These are phyloP conservation scores for Tachycineta bicolor DNA, from an alignment of 2,113 vertebrate species.

Conservation along the genomic window DNA sequence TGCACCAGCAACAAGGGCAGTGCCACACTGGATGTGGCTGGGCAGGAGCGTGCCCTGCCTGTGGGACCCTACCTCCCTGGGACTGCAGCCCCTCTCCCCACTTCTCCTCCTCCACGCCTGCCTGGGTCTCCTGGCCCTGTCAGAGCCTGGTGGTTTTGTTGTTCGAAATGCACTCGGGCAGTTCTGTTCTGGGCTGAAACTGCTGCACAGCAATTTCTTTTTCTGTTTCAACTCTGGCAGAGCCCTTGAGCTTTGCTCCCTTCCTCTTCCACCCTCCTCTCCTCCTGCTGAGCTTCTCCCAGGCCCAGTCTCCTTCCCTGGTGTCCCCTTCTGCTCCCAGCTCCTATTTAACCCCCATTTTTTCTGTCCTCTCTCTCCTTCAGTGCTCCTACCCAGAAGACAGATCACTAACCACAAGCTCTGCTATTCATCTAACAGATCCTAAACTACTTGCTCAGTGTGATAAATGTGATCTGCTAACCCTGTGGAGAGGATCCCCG, in stretches of 20 bases:
- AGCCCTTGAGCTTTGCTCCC: not conserved
- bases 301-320: not conserved
- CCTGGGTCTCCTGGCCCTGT: not conserved
- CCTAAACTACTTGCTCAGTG: fast-evolving
- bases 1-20: fast-evolving
- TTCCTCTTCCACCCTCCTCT: not conserved
- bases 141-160: not conserved
- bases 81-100: not conserved
- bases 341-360: not conserved
- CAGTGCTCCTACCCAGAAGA: not conserved
- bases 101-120: fast-evolving
- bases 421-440: not conserved
- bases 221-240: not conserved
- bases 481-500: not conserved
- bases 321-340: not conserved
- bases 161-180: not conserved
- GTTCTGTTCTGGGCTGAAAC: not conserved
- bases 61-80: not conserved
- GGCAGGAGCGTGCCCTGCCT: not conserved
- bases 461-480: not conserved
- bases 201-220: not conserved
- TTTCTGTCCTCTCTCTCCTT: not conserved
- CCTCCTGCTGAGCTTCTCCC: not conserved
- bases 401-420: not conserved
- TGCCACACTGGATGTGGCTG: not conserved